Evolutionary conservation across 2,888 invertebrate genomes (phyloP).

Genomic region (Tiliacea citrago): DNA sequence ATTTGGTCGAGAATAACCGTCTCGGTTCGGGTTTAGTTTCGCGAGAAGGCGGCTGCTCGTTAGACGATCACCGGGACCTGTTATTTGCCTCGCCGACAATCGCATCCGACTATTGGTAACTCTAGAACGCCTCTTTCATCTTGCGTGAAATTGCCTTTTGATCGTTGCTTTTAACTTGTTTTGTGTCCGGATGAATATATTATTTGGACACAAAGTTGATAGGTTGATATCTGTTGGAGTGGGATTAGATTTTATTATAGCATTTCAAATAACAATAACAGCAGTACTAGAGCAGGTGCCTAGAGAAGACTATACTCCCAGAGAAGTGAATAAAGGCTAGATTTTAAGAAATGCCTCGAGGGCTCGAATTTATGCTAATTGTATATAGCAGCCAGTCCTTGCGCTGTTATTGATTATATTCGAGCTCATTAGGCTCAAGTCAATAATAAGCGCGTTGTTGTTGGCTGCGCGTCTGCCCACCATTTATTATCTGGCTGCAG

Average conservation of each 20-base stretch:
- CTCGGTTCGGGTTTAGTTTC: slow-evolving; percentile 67
- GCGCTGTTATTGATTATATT: slow-evolving; percentile 61
- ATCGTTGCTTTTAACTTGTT: slow-evolving; percentile 70
- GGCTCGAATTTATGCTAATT: slow-evolving; percentile 37
- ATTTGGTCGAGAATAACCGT: slow-evolving; percentile 75
- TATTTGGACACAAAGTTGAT: slow-evolving; percentile 65
- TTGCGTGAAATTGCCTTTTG: slow-evolving; percentile 79
- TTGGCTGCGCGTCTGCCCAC: slow-evolving; percentile 51
- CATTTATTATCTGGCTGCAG: slow-evolving; percentile 62
- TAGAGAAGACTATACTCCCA: slow-evolving; percentile 17
- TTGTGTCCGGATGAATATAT: slow-evolving; percentile 56
- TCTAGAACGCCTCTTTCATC: slow-evolving; percentile 78
- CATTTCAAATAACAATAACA: slow-evolving; percentile 22
- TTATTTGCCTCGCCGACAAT: slow-evolving; percentile 70
- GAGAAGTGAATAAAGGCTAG: slow-evolving; percentile 24
- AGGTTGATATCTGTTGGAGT: slow-evolving; percentile 34
- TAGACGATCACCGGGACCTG: slow-evolving; percentile 68
- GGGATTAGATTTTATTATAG: slow-evolving; percentile 28
- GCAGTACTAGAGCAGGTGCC: background rate
- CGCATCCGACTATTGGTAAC: slow-evolving; percentile 74
- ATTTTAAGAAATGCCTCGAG: slow-evolving; percentile 34
- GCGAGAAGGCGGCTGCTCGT: slow-evolving; percentile 66
- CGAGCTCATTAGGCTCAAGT: slow-evolving; percentile 60
- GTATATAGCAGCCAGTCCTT: slow-evolving; percentile 39
- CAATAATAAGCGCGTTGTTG: slow-evolving; percentile 58